Conservation (phyloP, 2,888 invertebrate species). For the Ptilodon capucinus region DNA sequence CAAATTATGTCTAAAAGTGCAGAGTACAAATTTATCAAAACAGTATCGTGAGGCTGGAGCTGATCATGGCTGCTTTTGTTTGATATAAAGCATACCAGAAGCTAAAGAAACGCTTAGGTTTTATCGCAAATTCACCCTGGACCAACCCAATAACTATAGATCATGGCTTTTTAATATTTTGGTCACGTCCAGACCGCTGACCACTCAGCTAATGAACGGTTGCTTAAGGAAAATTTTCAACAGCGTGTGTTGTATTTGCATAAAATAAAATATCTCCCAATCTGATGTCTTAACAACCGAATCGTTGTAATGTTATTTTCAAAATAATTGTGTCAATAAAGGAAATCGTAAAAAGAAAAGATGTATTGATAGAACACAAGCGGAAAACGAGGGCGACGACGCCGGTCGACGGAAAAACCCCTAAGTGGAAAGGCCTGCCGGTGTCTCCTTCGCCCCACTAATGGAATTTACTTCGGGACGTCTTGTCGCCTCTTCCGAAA, state of each 20-base stretch:
- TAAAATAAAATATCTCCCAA: constrained; percentile 13
- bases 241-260: constrained; percentile 20
- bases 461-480: constrained; percentile 55
- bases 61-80: too few species aligned
- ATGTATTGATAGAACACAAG: constrained; percentile 34
- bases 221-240: constrained; percentile 14
- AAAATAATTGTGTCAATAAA: constrained; percentile 31
- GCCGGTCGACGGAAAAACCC: constrained; percentile 48
- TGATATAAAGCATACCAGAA: too few species aligned
- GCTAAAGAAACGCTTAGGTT: too few species aligned
- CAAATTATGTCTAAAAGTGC: too few species aligned
- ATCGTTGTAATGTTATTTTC: constrained; percentile 16
- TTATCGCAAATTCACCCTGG: too few species aligned
- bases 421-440: constrained; percentile 55
- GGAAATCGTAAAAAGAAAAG: constrained; percentile 20
- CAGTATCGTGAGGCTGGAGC: too few species aligned
- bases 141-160: too few species aligned
- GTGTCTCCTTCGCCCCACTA: constrained; percentile 45
- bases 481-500: constrained; percentile 39
- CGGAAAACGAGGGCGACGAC: constrained; percentile 22
- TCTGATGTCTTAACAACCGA: constrained; percentile 13
- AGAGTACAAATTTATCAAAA: too few species aligned
- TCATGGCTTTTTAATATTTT: constrained; percentile 29
- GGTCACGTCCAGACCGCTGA: constrained; percentile 25
- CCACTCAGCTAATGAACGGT: constrained; percentile 7